phyloP scores from a whole-genome alignment of 2,113 vertebrate species.

The Serilophus lunatus region DNA sequence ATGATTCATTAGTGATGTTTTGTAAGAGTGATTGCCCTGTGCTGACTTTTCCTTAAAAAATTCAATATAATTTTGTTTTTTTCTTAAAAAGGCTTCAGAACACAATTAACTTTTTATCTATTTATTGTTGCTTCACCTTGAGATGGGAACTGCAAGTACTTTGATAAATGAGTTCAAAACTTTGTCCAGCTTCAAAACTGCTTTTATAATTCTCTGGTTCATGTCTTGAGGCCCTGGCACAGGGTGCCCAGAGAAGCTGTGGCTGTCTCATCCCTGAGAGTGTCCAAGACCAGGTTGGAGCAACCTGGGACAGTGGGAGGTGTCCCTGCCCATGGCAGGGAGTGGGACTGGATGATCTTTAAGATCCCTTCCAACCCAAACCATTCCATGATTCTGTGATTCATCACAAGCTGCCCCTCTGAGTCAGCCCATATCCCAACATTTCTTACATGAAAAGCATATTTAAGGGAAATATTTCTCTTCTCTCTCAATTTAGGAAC shows the following conservation, averaged over 20 bases:
- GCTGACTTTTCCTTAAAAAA: not conserved
- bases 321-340: not conserved
- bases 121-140: conserved; percentile 29
- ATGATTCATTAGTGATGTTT: not conserved
- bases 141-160: not conserved
- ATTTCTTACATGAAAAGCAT: not conserved
- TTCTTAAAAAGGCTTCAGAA: not conserved
- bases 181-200: not conserved
- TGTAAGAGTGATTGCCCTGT: not conserved
- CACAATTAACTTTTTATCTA: not conserved
- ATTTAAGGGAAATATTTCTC: too few relatives aligned
- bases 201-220: not conserved
- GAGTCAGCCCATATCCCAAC: not conserved
- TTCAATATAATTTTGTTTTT: not conserved
- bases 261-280: not conserved
- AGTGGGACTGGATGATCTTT: not conserved
- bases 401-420: not conserved
- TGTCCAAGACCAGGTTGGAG: not conserved
- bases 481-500: not conserved
- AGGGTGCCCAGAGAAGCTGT: not conserved
- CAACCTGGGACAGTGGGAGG: accelerated
- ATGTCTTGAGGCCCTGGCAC: not conserved
- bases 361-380: not conserved
- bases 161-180: not conserved
- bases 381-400: not conserved